Base-by-base conservation (phyloP, 2,888 invertebrate genomes). In the Isoperla grammatica region DNA sequence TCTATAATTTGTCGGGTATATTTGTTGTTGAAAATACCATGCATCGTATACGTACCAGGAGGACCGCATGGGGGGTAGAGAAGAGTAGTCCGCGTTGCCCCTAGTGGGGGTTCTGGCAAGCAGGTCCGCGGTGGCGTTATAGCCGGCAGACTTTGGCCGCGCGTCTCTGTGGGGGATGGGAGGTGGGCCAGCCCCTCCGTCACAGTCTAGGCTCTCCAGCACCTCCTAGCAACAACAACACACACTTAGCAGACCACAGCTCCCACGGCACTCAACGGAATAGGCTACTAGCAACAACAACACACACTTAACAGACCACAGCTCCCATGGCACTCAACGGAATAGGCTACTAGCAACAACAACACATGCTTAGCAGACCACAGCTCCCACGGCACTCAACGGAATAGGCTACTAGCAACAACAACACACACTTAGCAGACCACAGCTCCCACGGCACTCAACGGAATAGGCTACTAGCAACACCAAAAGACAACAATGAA, bases 41-140 rank as follows among this genome's bases (percentile, higher is more conserved):
- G 29, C 5, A 29, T 29, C 29, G 29, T 8, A 29, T 29, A 59
- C 62, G 65, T 67, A 74, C 75, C 75, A 71, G 8, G 60, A 58
- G 19, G 72, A 71, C 66, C 75, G 74, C 68, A 76, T 72, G 2
- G 74, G 72, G 11, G 77, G 77, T 63, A 77, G 70, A 67, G 76
- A 76, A 8, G 74, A 75, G 64, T 76, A 76, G 65, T 77, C 76
- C 15, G 72, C 67, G 48, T 70, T 71, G 29, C 73, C 72, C 63
- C 75, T 69, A 2, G 75, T 76, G 3, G 77, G 76, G 1, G 76
- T 76, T 48, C 74, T 68, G 2, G 61, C 61, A 17, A 63, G 37
- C 39, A 29, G 22, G 11, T 59, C 59, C 17, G 57, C 54, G 12
- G 60, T 6, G 35, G 59, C 53, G 35, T 58, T 62, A 55, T 64